Conservation (phyloP, 2,797 vertebrate species). For the Pangasius larnaudii region DNA sequence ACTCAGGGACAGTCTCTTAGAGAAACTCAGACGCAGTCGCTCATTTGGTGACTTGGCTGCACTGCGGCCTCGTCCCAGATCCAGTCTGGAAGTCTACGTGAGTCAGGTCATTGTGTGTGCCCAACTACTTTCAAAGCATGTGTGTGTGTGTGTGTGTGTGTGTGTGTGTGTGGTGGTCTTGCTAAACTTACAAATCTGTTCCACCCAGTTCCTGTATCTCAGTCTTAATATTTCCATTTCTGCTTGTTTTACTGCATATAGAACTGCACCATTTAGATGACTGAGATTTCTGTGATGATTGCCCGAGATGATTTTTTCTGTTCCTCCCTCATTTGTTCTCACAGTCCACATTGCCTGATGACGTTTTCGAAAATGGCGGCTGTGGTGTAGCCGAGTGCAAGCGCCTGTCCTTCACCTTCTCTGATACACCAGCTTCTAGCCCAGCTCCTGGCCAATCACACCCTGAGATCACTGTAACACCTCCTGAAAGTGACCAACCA, state of each 20-base stretch:
- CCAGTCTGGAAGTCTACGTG: slow-evolving; percentile 95
- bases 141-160: slow-evolving; percentile 35
- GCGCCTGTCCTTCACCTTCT: slow-evolving; percentile 89
- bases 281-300: background rate
- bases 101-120: slow-evolving; percentile 75
- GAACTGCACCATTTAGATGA: background rate
- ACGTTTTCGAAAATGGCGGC: slow-evolving; percentile 85
- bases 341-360: slow-evolving; percentile 90
- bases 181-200: slow-evolving; percentile 21
- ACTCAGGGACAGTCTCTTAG: slow-evolving; percentile 92
- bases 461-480: slow-evolving; percentile 85
- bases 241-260: background rate
- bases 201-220: background rate
- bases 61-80: slow-evolving; percentile 88
- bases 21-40: slow-evolving; percentile 92
- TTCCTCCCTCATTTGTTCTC: slow-evolving; percentile 5
- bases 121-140: slow-evolving; percentile 29
- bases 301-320: background rate
- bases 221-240: background rate
- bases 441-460: slow-evolving; percentile 76
- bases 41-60: slow-evolving; percentile 95
- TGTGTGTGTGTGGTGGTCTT: slow-evolving; percentile 40
- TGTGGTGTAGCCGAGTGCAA: slow-evolving; percentile 80
- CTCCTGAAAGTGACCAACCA: slow-evolving; percentile 73
- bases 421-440: slow-evolving; percentile 71